Evolutionary conservation across 2,888 invertebrate species (phyloP).

Genomic region (Masnerella sp.): DNA sequence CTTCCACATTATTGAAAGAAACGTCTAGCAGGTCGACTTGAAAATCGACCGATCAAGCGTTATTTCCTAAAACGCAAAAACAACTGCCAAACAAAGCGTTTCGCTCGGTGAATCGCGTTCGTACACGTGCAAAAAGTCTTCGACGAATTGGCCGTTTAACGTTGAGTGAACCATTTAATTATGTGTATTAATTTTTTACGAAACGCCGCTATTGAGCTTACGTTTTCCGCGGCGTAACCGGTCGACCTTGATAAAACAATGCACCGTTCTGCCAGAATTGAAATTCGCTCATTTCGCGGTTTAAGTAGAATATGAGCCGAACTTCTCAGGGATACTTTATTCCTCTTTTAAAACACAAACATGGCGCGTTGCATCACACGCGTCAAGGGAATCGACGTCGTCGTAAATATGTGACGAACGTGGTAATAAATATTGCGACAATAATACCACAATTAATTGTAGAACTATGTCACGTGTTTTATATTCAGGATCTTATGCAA

Average conservation of each 20-base stretch:
- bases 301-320: slow-evolving; percentile 24
- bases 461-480: neutral
- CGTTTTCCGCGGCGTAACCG: slow-evolving; percentile 25
- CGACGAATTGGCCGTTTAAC: too few relatives aligned
- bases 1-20: too few relatives aligned
- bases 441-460: slow-evolving; percentile 35
- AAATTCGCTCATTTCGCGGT: slow-evolving; percentile 31
- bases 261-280: slow-evolving; percentile 18
- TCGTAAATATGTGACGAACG: slow-evolving; percentile 27
- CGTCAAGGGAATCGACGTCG: slow-evolving; percentile 12
- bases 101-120: too few relatives aligned
- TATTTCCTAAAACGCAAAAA: too few relatives aligned
- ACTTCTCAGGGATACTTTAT: slow-evolving; percentile 17
- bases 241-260: slow-evolving; percentile 37
- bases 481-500: slow-evolving; percentile 8
- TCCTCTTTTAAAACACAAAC: slow-evolving; percentile 9
- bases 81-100: too few relatives aligned
- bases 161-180: too few relatives aligned
- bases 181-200: too few relatives aligned
- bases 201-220: too few relatives aligned
- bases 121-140: too few relatives aligned
- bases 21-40: too few relatives aligned
- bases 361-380: slow-evolving; percentile 21
- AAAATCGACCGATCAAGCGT: too few relatives aligned
- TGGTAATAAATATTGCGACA: slow-evolving; percentile 30